Conservation (phyloP, 1,140 invertebrate genomes). For the Rhyzopertha dominica region DNA sequence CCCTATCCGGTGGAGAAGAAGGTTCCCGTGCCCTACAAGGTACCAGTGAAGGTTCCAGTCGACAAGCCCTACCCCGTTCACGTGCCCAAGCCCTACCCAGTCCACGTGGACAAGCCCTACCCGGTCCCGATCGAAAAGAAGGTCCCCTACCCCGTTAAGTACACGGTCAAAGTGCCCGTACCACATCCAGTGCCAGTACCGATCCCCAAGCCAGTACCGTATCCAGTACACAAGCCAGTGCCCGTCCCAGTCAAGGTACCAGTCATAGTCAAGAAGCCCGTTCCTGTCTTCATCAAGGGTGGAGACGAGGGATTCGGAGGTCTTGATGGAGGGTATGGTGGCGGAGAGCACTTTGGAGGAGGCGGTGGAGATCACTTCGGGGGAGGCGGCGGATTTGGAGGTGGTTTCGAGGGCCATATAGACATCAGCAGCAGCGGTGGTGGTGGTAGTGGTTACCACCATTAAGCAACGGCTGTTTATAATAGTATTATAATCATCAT, state of each 20-base stretch:
- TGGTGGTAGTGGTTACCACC: too few species aligned
- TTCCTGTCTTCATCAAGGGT: conserved; percentile 31
- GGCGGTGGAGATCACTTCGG: conserved; percentile 11
- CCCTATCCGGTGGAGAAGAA: conserved; percentile 29
- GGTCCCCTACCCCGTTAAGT: conserved; percentile 40
- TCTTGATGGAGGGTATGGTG: conserved; percentile 2
- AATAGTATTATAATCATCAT: too few species aligned
- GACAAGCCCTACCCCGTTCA: conserved; percentile 24
- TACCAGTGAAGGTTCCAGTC: conserved; percentile 34
- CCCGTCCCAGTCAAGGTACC: conserved; percentile 48
- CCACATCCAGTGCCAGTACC: conserved; percentile 39
- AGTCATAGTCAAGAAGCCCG: conserved; percentile 30
- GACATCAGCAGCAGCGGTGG: too few species aligned
- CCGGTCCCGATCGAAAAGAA: conserved; percentile 50
- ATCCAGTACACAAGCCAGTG: conserved; percentile 47
- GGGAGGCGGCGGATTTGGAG: conserved; percentile 13
- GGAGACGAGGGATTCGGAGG: conserved; percentile 17
- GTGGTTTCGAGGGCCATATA: conserved; percentile 14
- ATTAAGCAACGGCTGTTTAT: too few species aligned
- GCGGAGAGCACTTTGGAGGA: conserved; percentile 15
- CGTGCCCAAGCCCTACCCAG: conserved; percentile 27
- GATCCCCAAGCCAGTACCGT: conserved; percentile 36
- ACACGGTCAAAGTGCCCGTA: conserved; percentile 40
- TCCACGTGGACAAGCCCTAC: conserved; percentile 46
- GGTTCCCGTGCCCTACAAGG: conserved; percentile 24